Evolutionary conservation across 1,140 invertebrate species (phyloP), one percentile per base, ranked within the genome.

Genomic region (Drosophila setifemur): DNA sequence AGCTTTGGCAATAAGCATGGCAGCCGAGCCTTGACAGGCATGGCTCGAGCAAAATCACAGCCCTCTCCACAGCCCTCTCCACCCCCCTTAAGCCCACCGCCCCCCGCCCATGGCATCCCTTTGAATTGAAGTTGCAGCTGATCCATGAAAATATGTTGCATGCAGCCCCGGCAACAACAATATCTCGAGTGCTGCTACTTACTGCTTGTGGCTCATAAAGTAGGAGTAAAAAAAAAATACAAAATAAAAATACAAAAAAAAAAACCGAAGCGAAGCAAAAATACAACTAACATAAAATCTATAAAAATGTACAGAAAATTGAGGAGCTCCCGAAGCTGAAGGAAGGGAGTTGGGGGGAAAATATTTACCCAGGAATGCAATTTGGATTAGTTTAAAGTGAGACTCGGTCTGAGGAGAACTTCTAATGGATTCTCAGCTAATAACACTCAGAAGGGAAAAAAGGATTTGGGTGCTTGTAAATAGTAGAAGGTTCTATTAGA

Each of bases 131-230:
- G 83, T 63, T 88, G 74, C 85, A 88, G 75, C 75, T 88, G 85
- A 88, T 88, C 85, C 78, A 88, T 88, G 77, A 85, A 85, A 88
- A 69, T 88, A 76, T 88, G 74, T 87, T 76, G 78, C 75, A 76
- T 79, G 60, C 67, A 63, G 43, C 69, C 48, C 54, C 37, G 33
- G 25, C 44, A 78, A 60, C 52, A 60, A 55, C 49, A 49, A 50
- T 53, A 52, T 42, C 64, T 85, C 64, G 78, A 82, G 78, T 82
- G 52, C 61, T 55, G 57, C 64, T 71, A 70, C 78, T 83, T 73
- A 74, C 60, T 42, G 73, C 67, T 83, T 73, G 64, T 78, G 58
- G 58, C 79, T 71, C 66, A 55, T 61, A 71, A 50, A n/a, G n/a
- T n/a, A n/a, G n/a, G n/a, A n/a, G n/a, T n/a, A n/a, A n/a, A n/a